Conservation (phyloP, 2,797 vertebrate species). For the Phalloptychus januarius region DNA sequence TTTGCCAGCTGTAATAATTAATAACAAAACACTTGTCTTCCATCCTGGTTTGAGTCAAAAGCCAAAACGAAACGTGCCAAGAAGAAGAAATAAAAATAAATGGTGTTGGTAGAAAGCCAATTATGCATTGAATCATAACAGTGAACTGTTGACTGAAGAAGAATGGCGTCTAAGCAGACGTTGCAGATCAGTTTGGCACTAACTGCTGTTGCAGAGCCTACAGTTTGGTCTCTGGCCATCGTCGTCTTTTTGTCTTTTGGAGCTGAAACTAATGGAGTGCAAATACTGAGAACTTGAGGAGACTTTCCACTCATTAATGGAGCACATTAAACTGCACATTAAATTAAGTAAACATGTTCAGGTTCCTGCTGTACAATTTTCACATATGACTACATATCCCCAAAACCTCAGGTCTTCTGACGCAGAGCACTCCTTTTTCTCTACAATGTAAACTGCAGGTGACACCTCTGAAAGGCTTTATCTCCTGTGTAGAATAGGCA, state of each 20-base stretch:
- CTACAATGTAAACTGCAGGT: not conserved
- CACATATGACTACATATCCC: not conserved
- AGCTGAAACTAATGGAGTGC: not conserved
- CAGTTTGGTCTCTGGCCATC: not conserved
- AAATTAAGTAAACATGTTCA: not conserved
- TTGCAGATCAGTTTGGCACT: not conserved
- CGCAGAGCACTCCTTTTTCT: not conserved
- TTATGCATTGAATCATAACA: not conserved
- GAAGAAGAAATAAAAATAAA: not conserved
- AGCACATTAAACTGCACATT: not conserved
- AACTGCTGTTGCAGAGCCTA: not conserved
- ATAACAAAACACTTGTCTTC: slow-evolving; percentile 3
- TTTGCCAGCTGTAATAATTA: not conserved
- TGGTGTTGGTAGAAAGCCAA: slow-evolving; percentile 10
- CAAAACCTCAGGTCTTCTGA: not conserved
- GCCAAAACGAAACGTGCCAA: not conserved
- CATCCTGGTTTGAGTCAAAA: not conserved
- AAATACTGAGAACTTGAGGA: not conserved
- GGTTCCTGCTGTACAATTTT: not conserved
- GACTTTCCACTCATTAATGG: not conserved
- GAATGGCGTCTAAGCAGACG: not conserved
- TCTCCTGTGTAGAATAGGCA: not conserved
- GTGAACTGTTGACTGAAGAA: not conserved
- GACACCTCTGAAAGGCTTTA: not conserved
- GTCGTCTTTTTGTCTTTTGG: not conserved